Conservation (phyloP, 2,888 invertebrate species). For the Ormyrus pomaceus region DNA sequence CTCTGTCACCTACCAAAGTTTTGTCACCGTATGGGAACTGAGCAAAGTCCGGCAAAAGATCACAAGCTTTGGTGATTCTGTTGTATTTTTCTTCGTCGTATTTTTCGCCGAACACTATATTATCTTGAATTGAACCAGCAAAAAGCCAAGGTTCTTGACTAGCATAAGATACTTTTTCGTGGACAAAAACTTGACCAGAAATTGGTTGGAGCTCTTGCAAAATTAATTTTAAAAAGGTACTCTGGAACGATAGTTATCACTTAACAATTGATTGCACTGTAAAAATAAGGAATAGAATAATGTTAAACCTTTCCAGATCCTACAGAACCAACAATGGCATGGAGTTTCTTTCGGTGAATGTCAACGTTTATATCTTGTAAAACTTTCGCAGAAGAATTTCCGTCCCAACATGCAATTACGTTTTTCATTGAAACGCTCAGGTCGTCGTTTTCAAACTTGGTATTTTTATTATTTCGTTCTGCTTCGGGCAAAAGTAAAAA, state of each 20-base stretch:
- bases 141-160: slow-evolving; percentile 92
- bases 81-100: slow-evolving; percentile 80
- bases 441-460: slow-evolving; percentile 58
- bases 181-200: slow-evolving; percentile 80
- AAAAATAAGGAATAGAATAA: no score
- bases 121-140: slow-evolving; percentile 86
- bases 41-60: slow-evolving; percentile 75
- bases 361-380: slow-evolving; percentile 77
- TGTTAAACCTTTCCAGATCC: slow-evolving; percentile 86
- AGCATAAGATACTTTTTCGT: slow-evolving; percentile 84
- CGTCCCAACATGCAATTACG: slow-evolving; percentile 76
- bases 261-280: neutral
- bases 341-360: slow-evolving; percentile 79
- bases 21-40: slow-evolving; percentile 83
- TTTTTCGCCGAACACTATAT: slow-evolving; percentile 87
- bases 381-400: slow-evolving; percentile 68
- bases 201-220: slow-evolving; percentile 83
- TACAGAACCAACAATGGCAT: slow-evolving; percentile 92
- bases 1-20: slow-evolving; percentile 79
- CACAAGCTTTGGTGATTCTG: slow-evolving; percentile 73
- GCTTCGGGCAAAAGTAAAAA: slow-evolving; percentile 79
- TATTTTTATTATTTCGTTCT: slow-evolving; percentile 57
- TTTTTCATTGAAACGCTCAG: slow-evolving; percentile 74
- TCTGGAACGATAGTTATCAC: slow-evolving; percentile 69
- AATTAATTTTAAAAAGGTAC: slow-evolving; percentile 82